Percentiles rank a stretch among this genome's conserved stretches.
Conservation (phyloP, 2,113 vertebrate genomes). For the Megaptera novaeangliae region DNA sequence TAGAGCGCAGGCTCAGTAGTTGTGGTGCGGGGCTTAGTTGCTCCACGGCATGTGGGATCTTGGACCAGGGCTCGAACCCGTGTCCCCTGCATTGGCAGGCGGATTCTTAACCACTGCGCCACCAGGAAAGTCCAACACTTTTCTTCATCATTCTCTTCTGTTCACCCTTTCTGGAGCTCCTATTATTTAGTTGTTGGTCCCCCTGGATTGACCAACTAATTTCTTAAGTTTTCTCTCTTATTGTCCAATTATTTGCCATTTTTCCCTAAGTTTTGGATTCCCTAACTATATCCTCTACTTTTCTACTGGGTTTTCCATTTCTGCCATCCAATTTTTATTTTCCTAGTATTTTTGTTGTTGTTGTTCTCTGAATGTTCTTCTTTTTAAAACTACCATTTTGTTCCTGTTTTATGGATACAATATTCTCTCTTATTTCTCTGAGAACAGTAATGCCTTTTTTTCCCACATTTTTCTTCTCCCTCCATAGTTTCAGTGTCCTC, state of each 20-base stretch:
- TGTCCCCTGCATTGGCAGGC: no score
- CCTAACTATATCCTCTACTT: neutral
- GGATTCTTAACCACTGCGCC: no score
- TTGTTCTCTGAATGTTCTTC: neutral
- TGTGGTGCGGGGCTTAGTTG: no score
- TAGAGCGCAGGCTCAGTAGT: no score
- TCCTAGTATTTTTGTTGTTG: neutral
- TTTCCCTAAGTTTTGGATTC: neutral
- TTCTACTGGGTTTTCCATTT: neutral
- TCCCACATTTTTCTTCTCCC: neutral
- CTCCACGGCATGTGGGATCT: no score
- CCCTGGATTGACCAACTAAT: neutral
- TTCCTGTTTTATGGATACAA: neutral
- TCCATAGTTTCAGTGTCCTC: neutral
- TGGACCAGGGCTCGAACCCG: no score
- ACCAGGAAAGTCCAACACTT: neutral
- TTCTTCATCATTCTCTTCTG: neutral
- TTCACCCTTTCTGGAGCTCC: neutral
- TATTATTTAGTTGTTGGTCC: neutral
- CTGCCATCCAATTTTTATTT: neutral
- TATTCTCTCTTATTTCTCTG: neutral
- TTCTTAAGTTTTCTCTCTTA: neutral
- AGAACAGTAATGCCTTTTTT: neutral
- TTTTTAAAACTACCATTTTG: neutral
- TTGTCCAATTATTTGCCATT: neutral